Conservation (phyloP, 2,888 invertebrate genomes). For the Chymomyza procnemis region DNA sequence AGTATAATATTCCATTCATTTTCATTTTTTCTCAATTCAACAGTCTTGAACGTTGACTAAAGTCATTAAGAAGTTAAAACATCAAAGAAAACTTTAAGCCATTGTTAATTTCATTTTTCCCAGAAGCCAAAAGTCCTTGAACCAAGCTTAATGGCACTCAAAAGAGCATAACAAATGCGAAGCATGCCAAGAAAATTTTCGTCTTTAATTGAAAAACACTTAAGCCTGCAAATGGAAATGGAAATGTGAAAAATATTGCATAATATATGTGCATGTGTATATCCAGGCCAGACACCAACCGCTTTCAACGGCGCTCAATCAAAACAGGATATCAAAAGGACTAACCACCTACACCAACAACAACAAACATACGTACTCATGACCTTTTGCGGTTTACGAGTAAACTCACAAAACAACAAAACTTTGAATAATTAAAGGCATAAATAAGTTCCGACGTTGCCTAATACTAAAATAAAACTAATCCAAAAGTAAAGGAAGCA, state of each 20-base stretch:
- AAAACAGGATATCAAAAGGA: conserved; percentile 34
- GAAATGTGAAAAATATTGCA: conserved; percentile 19
- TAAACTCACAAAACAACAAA: conserved; percentile 41
- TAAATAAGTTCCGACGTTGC: conserved; percentile 28
- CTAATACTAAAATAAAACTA: background rate
- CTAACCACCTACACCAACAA: conserved; percentile 1
- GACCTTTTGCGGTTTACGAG: conserved; percentile 35
- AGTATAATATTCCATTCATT: background rate
- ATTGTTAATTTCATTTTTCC: background rate
- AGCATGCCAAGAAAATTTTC: conserved; percentile 6
- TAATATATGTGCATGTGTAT: background rate
- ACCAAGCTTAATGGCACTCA: background rate
- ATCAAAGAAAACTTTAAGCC: background rate
- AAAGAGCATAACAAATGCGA: conserved; percentile 59
- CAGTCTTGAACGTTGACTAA: background rate
- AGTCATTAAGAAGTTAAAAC: background rate
- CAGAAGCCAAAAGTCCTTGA: background rate
- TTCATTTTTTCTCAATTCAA: background rate
- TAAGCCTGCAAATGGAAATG: conserved; percentile 32
- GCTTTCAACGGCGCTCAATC: conserved; percentile 52
- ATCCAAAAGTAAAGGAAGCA: background rate
- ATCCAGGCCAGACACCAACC: conserved; percentile 3
- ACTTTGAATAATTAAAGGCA: conserved; percentile 61
- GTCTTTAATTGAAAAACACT: conserved; percentile 63
- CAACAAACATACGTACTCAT: background rate